Evolutionary conservation across 2,888 invertebrate genomes (phyloP).

Genomic region (Erebia aethiops): DNA sequence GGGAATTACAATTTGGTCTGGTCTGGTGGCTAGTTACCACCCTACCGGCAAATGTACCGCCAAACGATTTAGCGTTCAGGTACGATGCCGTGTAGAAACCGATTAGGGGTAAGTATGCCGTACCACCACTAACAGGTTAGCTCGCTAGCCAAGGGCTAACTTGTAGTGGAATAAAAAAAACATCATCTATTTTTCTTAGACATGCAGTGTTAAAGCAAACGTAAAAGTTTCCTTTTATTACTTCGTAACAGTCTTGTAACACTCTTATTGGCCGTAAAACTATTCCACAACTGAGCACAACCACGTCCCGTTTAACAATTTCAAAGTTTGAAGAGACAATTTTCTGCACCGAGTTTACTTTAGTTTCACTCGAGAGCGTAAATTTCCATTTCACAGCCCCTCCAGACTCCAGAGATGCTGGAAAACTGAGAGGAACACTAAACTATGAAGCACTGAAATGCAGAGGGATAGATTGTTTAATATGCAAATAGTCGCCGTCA

Average conservation of each 20-base stretch:
- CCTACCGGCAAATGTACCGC: too few species aligned
- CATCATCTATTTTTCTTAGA: too few species aligned
- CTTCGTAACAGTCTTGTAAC: neutral
- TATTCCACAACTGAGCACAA: neutral
- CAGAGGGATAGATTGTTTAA: neutral
- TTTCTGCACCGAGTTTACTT: slow-evolving; percentile 8
- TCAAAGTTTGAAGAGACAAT: slow-evolving; percentile 8
- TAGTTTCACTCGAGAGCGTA: slow-evolving; percentile 4
- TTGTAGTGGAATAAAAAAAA: too few species aligned
- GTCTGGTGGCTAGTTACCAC: too few species aligned
- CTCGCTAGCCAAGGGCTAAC: too few species aligned
- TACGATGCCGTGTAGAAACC: too few species aligned
- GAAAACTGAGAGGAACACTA: neutral
- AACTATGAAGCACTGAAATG: neutral
- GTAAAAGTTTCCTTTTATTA: neutral
- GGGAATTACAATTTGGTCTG: too few species aligned
- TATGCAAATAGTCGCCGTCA: neutral
- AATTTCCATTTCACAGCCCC: slow-evolving; percentile 8
- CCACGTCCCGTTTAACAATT: slow-evolving; percentile 9
- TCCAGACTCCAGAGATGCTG: neutral
- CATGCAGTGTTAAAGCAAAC: too few species aligned
- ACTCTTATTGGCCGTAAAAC: neutral
- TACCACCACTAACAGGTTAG: too few species aligned
- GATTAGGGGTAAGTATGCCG: too few species aligned
- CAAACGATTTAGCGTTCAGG: too few species aligned